Base-by-base conservation (phyloP, 2,888 invertebrate species). In the Heliconius cydno region DNA sequence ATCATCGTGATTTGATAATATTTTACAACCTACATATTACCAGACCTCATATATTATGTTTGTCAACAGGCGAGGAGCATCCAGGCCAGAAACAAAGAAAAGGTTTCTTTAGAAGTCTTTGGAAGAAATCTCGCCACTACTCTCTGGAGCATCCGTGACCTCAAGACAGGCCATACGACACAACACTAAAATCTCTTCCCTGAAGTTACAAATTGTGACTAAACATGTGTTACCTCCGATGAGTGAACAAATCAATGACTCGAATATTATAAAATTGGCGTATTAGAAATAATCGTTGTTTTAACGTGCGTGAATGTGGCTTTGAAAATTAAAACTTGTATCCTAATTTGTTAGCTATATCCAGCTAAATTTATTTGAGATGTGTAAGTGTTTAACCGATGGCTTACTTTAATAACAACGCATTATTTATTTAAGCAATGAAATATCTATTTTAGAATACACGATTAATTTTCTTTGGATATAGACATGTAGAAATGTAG, bases 121-220 rank as follows among this genome's bases (percentile, higher is more conserved):
- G 98, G 98, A 98, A 98, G 92, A 96, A 97, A 87, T 98, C 98
- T 85, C 97, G 98, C 85, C 98, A 98, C 90, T 97, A 98, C 90
- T 98, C 98, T 84, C 94, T 98, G 92, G 98, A 98, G 92, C 98
- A 98, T 92, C 98, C 98, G 95, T 97, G 96, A 96, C 95, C 85
- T 85, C 81, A 83, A 83, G 82, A 83, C 74, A 85, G 65, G 72
- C 79, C 80, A 74, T 78, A 76, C 76, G 81, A 82, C 67, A 76
- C 83, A 79, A 85, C 85, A 78, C 82, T 85, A 75, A 86, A 86
- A 82, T 84, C 84, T 79, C 83, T 85, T 52, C 83, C 84, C 71
- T 85, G 81, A 81, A 80, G 79, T 70, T 78, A 75, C 77, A 82
- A 57, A 60, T 67, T 79, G 79, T 80, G 78, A 78, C 74, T 71